Conservation (phyloP, 2,888 invertebrate genomes). For the Steinernema scapterisci region DNA sequence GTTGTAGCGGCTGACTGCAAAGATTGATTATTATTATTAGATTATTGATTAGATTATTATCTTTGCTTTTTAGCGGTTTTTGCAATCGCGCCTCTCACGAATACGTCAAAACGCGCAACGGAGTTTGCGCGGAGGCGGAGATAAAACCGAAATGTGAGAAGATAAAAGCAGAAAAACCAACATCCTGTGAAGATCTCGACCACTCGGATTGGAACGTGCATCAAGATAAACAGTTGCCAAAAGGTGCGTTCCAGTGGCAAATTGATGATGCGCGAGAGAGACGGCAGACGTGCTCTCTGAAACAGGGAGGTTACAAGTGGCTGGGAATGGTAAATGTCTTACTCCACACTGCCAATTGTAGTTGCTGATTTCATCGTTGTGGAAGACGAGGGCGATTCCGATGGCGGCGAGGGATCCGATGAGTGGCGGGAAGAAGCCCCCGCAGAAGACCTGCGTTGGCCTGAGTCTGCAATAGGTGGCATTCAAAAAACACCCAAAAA, state of each 20-base stretch:
- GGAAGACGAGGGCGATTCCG: constrained; percentile 61
- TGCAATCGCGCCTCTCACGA: background rate
- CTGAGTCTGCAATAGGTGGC: constrained; percentile 40
- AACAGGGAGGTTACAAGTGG: too few species aligned
- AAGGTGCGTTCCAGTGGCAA: constrained; percentile 65
- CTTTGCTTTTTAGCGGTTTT: background rate
- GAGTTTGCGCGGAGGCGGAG: background rate
- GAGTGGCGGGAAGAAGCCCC: constrained; percentile 64
- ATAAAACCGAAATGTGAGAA: background rate
- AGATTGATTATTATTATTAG: too few species aligned
- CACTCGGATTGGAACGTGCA: constrained; percentile 64
- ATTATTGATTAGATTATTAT: background rate
- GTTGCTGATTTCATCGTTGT: constrained; percentile 65
- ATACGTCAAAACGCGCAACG: background rate
- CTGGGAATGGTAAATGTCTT: constrained; percentile 30
- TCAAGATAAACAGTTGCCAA: constrained; percentile 65
- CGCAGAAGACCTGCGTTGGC: constrained; percentile 58
- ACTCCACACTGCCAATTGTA: constrained; percentile 68
- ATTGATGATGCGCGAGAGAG: constrained; percentile 66
- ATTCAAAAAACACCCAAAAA: background rate
- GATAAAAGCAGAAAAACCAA: constrained; percentile 42
- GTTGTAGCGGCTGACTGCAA: constrained; percentile 63
- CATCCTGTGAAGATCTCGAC: constrained; percentile 65
- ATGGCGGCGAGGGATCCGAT: constrained; percentile 64
- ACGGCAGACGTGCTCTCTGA: constrained; percentile 64